Conservation (phyloP, 2,113 vertebrate species). For the Aviceda subcristata region DNA sequence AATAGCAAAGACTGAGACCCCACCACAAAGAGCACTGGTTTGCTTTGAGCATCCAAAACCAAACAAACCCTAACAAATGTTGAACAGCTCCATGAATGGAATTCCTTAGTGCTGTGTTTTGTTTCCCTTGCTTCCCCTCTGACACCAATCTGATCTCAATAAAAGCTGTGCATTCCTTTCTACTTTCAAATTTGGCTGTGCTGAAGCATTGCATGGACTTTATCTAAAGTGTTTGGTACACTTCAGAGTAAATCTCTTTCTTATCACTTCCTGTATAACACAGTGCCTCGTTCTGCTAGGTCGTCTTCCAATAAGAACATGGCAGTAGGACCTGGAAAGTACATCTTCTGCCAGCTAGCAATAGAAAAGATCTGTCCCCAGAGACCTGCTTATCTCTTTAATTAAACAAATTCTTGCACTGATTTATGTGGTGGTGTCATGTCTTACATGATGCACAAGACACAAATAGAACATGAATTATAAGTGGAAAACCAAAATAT, state of each 20-base stretch:
- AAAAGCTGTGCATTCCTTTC: conserved; percentile 32
- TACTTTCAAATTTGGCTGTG: conserved; percentile 7
- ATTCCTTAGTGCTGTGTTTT: neutral
- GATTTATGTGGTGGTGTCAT: neutral
- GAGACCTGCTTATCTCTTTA: neutral
- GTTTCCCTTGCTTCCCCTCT: neutral
- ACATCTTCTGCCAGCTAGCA: neutral
- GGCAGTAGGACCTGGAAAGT: neutral
- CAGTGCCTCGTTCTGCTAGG: neutral
- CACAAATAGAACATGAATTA: neutral
- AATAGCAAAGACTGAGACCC: neutral
- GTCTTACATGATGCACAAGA: neutral
- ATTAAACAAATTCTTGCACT: neutral
- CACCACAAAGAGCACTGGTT: neutral
- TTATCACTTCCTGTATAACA: neutral
- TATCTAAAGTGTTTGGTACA: neutral
- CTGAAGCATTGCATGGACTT: neutral
- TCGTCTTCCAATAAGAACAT: neutral
- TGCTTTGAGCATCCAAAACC: neutral
- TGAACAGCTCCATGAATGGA: conserved; percentile 38
- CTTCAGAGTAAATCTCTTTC: neutral
- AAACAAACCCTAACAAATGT: neutral
- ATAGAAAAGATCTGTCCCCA: neutral
- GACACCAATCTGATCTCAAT: conserved; percentile 23
- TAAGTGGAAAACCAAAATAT: neutral